A percentile compares a stretch with the other conserved stretches of the same genome.
Evolutionary conservation across 2,888 invertebrate species (phyloP).

Genomic region (Melangyna quadrimaculata): DNA sequence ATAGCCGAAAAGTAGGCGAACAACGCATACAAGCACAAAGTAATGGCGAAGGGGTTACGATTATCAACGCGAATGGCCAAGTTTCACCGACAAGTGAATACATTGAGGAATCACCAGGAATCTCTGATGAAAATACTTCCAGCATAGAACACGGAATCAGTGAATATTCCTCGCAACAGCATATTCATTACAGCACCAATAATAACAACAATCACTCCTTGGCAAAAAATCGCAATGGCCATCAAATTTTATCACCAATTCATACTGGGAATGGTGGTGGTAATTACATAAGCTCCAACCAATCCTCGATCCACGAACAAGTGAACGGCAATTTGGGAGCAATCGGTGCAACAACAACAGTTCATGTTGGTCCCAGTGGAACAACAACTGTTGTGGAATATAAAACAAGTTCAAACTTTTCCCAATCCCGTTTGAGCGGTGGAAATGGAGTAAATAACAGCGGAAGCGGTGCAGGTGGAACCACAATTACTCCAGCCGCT

Average conservation of each 20-base stretch:
- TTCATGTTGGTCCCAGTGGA: constrained; percentile 80
- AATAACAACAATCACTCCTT: constrained; percentile 55
- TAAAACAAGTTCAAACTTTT: constrained; percentile 76
- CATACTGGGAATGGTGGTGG: constrained; percentile 3
- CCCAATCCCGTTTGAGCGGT: constrained; percentile 66
- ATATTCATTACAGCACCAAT: constrained; percentile 49
- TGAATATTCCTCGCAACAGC: constrained; percentile 50
- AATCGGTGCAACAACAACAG: constrained; percentile 79
- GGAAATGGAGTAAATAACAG: constrained; percentile 42
- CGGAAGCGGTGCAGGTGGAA: constrained; percentile 58
- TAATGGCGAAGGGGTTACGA: constrained; percentile 73
- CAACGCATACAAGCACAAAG: constrained; percentile 56
- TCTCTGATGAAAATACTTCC: constrained; percentile 80
- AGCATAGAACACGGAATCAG: constrained; percentile 41
- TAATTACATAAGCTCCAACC: constrained; percentile 42
- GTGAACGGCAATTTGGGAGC: constrained; percentile 69
- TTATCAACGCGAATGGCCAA: constrained; percentile 45
- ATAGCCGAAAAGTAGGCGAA: constrained; percentile 59
- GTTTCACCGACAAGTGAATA: constrained; percentile 83
- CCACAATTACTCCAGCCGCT: constrained; percentile 70
- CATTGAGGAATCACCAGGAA: constrained; percentile 82
- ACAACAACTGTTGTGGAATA: constrained; percentile 81
- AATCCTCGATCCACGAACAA: constrained; percentile 52
- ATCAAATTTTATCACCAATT: constrained; percentile 69
- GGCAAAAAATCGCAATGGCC: constrained; percentile 72